Evolutionary conservation across 2,797 vertebrate species (phyloP).

Genomic region (Rhabdomys pumilio): DNA sequence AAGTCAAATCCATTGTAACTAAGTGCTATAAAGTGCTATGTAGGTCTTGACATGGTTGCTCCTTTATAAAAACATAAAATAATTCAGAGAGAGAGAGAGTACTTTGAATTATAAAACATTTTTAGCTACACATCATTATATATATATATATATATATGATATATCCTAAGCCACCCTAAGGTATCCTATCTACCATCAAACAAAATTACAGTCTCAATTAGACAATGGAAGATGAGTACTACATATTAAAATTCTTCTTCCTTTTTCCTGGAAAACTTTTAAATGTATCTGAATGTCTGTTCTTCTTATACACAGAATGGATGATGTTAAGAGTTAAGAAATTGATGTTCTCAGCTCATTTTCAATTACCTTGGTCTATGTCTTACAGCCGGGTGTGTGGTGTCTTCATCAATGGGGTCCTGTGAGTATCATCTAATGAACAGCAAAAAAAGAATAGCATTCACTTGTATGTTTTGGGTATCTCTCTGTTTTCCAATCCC

Average conservation of each 20-base stretch:
- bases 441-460: neutral
- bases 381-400: neutral
- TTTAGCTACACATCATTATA: neutral
- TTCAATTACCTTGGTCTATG: neutral
- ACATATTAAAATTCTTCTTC: neutral
- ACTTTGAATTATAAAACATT: neutral
- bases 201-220: neutral
- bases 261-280: neutral
- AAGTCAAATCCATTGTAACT: conserved; percentile 2
- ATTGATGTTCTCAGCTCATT: neutral
- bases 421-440: neutral
- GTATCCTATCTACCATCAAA: neutral
- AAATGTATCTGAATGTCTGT: neutral
- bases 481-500: neutral
- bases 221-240: neutral
- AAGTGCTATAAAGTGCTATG: fast-evolving
- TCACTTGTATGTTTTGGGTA: neutral
- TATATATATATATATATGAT: no score
- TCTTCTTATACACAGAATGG: neutral
- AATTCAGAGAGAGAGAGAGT: neutral
- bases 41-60: neutral
- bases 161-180: neutral
- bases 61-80: neutral
- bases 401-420: neutral
- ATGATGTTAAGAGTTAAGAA: neutral